Conservation (phyloP, 2,797 vertebrate genomes). For the Somateria mollissima region DNA sequence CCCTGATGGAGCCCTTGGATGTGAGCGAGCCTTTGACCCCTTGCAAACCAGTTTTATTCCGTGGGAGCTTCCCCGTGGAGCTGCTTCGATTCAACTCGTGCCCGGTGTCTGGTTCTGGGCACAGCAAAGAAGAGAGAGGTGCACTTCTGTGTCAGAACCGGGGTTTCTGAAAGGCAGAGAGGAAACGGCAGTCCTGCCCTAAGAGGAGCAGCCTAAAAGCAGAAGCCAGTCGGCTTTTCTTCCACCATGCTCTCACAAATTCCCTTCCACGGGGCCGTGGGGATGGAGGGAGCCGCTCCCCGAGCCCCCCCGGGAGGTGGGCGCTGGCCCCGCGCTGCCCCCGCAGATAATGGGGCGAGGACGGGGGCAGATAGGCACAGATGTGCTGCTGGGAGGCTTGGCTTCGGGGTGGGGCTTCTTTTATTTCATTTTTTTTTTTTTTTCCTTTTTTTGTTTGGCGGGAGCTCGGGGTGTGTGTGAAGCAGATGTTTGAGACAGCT, state of each 20-base stretch:
- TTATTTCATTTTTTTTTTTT: background rate
- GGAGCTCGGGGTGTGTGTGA: background rate
- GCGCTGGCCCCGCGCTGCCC: background rate
- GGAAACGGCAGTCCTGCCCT: background rate
- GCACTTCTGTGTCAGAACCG: background rate
- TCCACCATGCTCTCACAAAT: background rate
- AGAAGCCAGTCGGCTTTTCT: background rate
- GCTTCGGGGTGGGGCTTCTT: background rate
- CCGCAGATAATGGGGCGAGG: background rate
- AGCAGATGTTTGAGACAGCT: background rate
- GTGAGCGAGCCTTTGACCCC: background rate
- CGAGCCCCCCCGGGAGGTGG: background rate
- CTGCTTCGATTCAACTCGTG: background rate
- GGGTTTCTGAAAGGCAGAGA: background rate
- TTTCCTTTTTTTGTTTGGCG: background rate
- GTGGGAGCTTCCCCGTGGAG: accelerated
- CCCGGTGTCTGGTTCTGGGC: background rate
- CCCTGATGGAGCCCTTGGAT: accelerated
- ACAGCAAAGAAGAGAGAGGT: too few species aligned
- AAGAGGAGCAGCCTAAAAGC: background rate
- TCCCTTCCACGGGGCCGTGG: background rate
- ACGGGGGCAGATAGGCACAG: background rate
- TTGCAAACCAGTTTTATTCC: background rate
- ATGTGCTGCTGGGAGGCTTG: background rate
- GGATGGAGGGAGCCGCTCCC: too few species aligned